A percentile compares a stretch with the other conserved stretches of the same genome.
Evolutionary conservation across 2,797 vertebrate species (phyloP).

Genomic region (Falco biarmicus): DNA sequence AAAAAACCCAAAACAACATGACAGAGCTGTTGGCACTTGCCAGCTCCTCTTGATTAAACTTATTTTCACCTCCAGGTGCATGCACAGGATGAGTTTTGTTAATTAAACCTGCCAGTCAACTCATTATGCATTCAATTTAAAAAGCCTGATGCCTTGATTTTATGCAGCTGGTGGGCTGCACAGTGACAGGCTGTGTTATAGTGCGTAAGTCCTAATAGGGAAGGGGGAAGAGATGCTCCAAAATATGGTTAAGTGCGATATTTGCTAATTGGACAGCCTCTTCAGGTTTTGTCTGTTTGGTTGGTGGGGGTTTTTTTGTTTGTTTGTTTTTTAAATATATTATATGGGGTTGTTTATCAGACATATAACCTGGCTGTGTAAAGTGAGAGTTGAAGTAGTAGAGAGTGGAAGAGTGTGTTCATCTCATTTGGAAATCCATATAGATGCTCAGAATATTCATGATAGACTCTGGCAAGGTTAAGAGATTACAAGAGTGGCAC

Average conservation of each 20-base stretch:
- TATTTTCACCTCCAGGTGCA: conserved; percentile 73
- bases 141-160: conserved; percentile 46
- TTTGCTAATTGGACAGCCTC: conserved; percentile 48
- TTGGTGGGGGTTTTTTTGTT: too few relatives aligned
- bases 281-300: not conserved
- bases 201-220: not conserved
- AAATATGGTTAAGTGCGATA: conserved; percentile 10
- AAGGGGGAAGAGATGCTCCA: conserved; percentile 3
- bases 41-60: conserved; percentile 69
- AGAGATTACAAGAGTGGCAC: conserved; percentile 53
- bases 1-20: not conserved
- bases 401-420: not conserved
- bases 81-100: conserved; percentile 66
- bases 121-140: conserved; percentile 69
- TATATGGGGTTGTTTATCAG: not conserved
- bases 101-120: conserved; percentile 73
- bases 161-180: conserved; percentile 49
- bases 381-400: not conserved
- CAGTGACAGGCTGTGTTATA: conserved; percentile 25
- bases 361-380: not conserved
- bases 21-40: conserved; percentile 64
- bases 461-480: conserved; percentile 57
- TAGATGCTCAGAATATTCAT: conserved; percentile 55
- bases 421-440: conserved; percentile 12
- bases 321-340: fast-evolving